A percentile compares a stretch with the other conserved stretches of the same genome.
phyloP scores from a whole-genome alignment of 2,797 vertebrate genomes.

The Notolabrus celidotus region DNA sequence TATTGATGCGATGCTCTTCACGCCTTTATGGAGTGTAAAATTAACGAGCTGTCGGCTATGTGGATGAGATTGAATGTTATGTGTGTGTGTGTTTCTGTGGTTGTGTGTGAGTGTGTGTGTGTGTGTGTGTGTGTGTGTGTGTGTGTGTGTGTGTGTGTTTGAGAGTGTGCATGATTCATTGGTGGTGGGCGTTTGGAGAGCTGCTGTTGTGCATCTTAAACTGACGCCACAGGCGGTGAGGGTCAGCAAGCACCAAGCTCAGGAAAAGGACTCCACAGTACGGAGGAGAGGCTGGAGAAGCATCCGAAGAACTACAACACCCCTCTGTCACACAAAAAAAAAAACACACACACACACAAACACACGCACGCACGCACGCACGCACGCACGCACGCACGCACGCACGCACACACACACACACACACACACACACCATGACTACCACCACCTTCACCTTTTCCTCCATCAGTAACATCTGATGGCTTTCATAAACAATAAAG shows the following conservation, averaged over 20 bases:
- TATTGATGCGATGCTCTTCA: constrained; percentile 76
- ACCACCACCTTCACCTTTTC: too few relatives aligned
- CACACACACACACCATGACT: too few relatives aligned
- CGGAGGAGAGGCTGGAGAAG: constrained; percentile 30
- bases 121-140: constrained; percentile 29
- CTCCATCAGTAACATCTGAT: too few relatives aligned
- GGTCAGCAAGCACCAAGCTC: constrained; percentile 48
- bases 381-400: too few relatives aligned
- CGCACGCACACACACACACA: too few relatives aligned
- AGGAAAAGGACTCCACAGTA: constrained; percentile 35
- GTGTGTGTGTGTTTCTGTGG: constrained; percentile 30
- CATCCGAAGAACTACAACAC: background rate
- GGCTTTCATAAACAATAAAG: too few relatives aligned
- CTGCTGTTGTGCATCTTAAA: constrained; percentile 76
- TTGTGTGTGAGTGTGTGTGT: constrained; percentile 19
- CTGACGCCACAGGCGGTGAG: constrained; percentile 55
- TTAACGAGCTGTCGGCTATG: constrained; percentile 73
- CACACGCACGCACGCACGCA: too few relatives aligned
- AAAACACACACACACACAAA: too few relatives aligned
- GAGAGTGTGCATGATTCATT: constrained; percentile 69
- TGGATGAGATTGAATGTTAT: constrained; percentile 67
- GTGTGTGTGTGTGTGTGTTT: constrained; percentile 30
- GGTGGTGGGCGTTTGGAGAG: constrained; percentile 65
- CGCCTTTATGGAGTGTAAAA: constrained; percentile 76
- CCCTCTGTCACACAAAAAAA: too few relatives aligned